Percentiles rank a stretch among this genome's conserved stretches.
These are phyloP conservation scores for Nerophis lumbriciformis DNA, from an alignment of 2,113 vertebrate species.

Conservation along the genomic window DNA sequence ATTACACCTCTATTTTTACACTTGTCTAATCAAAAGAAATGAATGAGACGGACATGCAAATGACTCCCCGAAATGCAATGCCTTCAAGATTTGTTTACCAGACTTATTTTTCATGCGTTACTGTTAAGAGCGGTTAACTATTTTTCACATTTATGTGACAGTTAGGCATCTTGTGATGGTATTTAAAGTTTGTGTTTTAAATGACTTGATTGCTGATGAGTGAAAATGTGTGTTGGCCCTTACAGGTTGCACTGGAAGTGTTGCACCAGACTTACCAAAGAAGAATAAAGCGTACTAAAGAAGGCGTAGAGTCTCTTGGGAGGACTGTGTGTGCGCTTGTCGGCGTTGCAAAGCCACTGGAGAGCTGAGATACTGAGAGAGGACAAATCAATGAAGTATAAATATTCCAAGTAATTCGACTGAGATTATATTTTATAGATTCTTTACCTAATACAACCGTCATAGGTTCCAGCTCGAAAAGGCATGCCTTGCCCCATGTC, in stretches of 20 bases:
- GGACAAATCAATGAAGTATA: neutral
- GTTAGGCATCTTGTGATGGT: too few species aligned
- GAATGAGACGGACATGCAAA: too few species aligned
- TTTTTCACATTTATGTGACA: too few species aligned
- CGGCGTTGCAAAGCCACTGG: slow-evolving; percentile 96
- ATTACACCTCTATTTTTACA: too few species aligned
- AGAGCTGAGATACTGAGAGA: slow-evolving; percentile 86
- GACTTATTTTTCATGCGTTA: too few species aligned
- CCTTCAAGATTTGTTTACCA: too few species aligned
- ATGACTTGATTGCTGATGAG: too few species aligned
- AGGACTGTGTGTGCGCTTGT: slow-evolving; percentile 87
- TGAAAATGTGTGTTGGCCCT: neutral
- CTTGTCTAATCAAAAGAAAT: too few species aligned
- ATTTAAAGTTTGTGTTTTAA: too few species aligned
- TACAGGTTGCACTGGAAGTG: neutral
- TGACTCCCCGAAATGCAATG: too few species aligned
- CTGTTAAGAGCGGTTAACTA: too few species aligned
- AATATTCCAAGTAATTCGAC: neutral
- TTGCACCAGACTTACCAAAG: slow-evolving; percentile 70
- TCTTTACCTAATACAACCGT: slow-evolving; percentile 89
- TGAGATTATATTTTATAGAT: neutral
- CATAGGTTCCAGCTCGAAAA: slow-evolving; percentile 86
- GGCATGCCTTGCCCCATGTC: slow-evolving; percentile 91
- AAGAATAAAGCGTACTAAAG: slow-evolving; percentile 88
- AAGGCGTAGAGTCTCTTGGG: slow-evolving; percentile 84